Base-by-base conservation (phyloP, 2,797 vertebrate genomes). In the Rhinella marina region DNA sequence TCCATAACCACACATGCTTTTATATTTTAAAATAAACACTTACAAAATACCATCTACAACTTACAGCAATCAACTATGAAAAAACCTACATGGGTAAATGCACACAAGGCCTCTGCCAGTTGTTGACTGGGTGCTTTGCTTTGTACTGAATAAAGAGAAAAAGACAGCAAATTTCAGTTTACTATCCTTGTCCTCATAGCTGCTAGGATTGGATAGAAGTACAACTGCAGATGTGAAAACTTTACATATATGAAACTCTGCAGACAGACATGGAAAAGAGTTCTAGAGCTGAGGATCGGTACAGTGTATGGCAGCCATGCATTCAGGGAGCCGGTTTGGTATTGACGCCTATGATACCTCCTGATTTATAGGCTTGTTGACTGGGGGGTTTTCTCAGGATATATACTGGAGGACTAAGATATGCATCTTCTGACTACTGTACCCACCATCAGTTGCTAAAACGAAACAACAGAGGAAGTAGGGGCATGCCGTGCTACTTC, bases 1-100 rank as follows among this genome's bases (percentile, higher is more conserved):
- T 29, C 41, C 57, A 85, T n/a, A 25, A 76, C 25, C 52, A 11
- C 73, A 85, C 84, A 77, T 77, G 75, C 57, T n/a, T 48, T 19
- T 61, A 61, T 7, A 62, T n/a, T 23, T 54, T 64, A 14, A n/a
- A n/a, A n/a, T n/a, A n/a, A n/a, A 48, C 56, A 76, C 73, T 11
- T 62, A 73, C 50, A 21, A 59, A 83, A 72, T 32, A 57, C 66
- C 66, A 27, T 59, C 82, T 8, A 75, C 21, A 25, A 85, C 84
- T 64, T 78, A 32, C 57, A 50, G 41, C 16, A 50, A 50, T 50
- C 82, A 25, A 48, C 56, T 62, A 50, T 16, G 0, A 50, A 27
- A 61, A 73, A 73, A 84, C 50, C 27, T 73, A 59, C 32, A 48
- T 27, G 19, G 48, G 9, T 23, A 52, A 17, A n/a, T 50, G 32